Evolutionary conservation across 2,113 vertebrate genomes (phyloP), one percentile per base, ranked within the genome.

Genomic region (Hippocampus abdominalis): DNA sequence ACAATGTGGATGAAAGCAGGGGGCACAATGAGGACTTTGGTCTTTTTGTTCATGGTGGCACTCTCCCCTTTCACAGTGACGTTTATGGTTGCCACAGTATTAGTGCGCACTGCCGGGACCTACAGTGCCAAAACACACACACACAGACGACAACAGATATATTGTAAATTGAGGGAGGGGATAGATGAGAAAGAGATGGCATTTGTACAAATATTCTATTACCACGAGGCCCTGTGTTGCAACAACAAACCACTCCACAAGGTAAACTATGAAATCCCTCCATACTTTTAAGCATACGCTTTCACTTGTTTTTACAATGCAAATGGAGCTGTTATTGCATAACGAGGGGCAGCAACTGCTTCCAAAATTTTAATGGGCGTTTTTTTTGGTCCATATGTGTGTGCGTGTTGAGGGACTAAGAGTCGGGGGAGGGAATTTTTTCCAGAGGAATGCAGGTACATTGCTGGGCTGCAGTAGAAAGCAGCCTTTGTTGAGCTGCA

Each of bases 1-100:
- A 93, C 29, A 51, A 92, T 51, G 40, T 78, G 71, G 46, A 91
- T 76, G 4, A 78, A 82, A 21, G 40, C 8, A 0, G 80, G 51
- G 6, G 86, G 86, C 18, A 23, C 54, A 1, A 92, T 88, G 20
- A 85, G 54, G 62, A 92, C 53, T 78, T 87, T 85, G 36, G 84
- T 78, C 2, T 60, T 64, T 64, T 88, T 86, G 29, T 2, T 75
- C 65, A 84, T 39, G 0, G 20, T 11, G 4, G 1, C 40, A 1
- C 3, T 64, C 18, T 21, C 29, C 0, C 75, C 79, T n/a, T 61
- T 11, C 63, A 91, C 18, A 0, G 5, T 59, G 39, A 90, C 70
- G 6, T n/a, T 39, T 6, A 91, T 5, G 1, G 40, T 42, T 12
- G 81, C 86, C 39, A 88, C 83, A 1, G 78, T 82, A 0, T 40